These are phyloP conservation scores for Sterrhoptilus dennistouni DNA, from an alignment of 2,113 vertebrate species.

Conservation along the genomic window DNA sequence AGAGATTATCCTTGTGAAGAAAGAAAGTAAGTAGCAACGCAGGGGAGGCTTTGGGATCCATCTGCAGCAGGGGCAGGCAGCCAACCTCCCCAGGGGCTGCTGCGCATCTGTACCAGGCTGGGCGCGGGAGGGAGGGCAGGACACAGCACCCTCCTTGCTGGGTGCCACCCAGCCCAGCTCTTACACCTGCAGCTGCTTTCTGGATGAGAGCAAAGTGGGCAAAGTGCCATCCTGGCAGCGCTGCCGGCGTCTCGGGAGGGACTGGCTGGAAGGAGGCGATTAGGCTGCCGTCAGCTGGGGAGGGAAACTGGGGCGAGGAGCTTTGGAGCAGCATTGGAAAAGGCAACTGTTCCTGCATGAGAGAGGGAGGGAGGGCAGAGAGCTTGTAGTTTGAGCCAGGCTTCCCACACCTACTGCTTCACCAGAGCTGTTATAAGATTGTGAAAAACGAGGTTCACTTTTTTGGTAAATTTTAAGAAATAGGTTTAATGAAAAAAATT, in stretches of 20 bases:
- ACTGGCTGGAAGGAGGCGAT: conserved; percentile 43
- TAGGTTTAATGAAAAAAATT: too few relatives aligned
- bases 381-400: not conserved
- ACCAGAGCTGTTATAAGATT: too few relatives aligned
- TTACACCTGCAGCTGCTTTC: conserved; percentile 13
- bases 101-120: not conserved
- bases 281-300: not conserved
- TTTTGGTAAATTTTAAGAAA: too few relatives aligned
- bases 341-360: not conserved
- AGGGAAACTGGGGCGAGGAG: not conserved
- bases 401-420: not conserved
- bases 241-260: not conserved
- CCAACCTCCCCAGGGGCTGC: not conserved
- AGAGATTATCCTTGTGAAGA: not conserved
- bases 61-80: conserved; percentile 4
- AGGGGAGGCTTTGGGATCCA: not conserved
- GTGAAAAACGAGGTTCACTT: too few relatives aligned
- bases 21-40: not conserved
- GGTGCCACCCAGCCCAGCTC: conserved; percentile 6
- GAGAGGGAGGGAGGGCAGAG: not conserved
- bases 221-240: conserved; percentile 30
- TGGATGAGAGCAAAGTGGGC: not conserved
- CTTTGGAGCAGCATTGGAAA: not conserved
- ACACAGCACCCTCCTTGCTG: not conserved
- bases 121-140: not conserved